Evolutionary conservation across 2,113 vertebrate genomes (phyloP).

Genomic region (Cairina moschata): DNA sequence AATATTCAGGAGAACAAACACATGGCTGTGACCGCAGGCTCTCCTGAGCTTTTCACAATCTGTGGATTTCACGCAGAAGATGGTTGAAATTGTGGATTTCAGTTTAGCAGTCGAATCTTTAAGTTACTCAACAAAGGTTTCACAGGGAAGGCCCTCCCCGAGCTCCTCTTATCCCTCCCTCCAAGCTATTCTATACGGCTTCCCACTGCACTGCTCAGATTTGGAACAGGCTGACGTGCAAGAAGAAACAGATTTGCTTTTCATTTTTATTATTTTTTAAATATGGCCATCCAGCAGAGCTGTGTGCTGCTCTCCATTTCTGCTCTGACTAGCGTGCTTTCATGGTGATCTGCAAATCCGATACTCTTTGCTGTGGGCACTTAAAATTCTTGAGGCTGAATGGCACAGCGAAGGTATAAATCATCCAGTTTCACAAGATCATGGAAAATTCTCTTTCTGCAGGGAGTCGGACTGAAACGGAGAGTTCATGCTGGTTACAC

Average conservation of each 20-base stretch:
- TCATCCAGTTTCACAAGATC: neutral
- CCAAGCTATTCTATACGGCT: neutral
- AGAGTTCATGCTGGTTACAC: neutral
- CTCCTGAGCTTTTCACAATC: neutral
- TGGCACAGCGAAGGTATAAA: neutral
- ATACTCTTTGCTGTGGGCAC: neutral
- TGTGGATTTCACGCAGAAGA: neutral
- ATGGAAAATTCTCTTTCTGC: neutral
- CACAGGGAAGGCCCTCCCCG: neutral
- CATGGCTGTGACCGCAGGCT: accelerated
- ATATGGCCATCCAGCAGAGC: neutral
- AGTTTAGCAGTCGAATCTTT: neutral
- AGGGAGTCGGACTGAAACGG: neutral
- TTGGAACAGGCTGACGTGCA: neutral
- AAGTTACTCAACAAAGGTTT: neutral
- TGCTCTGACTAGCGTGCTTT: neutral
- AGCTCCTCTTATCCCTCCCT: neutral
- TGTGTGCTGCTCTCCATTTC: neutral
- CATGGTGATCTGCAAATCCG: neutral
- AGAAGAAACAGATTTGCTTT: neutral
- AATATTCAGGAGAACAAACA: neutral
- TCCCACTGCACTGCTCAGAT: neutral
- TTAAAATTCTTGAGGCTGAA: neutral
- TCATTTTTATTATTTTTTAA: neutral
- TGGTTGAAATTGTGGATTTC: neutral